A percentile compares a stretch with the other conserved stretches of the same genome.
Evolutionary conservation across 2,797 vertebrate genomes (phyloP).

Genomic region (Chaunax sp.): DNA sequence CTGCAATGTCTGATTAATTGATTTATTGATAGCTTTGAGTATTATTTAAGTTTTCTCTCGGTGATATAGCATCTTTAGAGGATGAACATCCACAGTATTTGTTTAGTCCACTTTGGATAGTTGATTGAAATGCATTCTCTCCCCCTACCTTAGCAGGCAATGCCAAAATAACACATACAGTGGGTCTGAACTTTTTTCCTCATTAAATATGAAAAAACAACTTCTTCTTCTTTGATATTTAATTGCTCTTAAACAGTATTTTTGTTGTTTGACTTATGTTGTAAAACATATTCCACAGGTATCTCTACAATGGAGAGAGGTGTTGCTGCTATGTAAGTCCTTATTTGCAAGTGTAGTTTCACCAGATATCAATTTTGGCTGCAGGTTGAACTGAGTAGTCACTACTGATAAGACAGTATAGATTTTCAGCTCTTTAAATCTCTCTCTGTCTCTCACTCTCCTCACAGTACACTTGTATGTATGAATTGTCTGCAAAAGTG

Average conservation of each 20-base stretch:
- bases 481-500: constrained; percentile 74
- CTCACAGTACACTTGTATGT: constrained; percentile 44
- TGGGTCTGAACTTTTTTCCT: no score
- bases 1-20: neutral
- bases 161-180: no score
- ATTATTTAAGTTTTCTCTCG: neutral
- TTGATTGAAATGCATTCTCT: neutral
- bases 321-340: neutral
- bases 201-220: no score
- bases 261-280: neutral
- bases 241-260: no score
- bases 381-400: constrained; percentile 25
- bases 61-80: neutral
- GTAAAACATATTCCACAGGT: neutral
- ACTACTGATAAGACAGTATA: constrained; percentile 37
- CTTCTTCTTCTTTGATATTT: no score
- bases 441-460: constrained; percentile 30
- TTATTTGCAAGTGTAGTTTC: constrained; percentile 15
- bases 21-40: neutral
- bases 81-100: neutral
- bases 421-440: constrained; percentile 52
- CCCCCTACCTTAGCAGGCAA: neutral
- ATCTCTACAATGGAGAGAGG: neutral
- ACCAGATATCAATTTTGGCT: constrained; percentile 29
- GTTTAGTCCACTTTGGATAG: no score